A percentile compares a stretch with the other conserved stretches of the same genome.
Evolutionary conservation across 2,888 invertebrate genomes (phyloP).

Genomic region (Tinea trinotella): DNA sequence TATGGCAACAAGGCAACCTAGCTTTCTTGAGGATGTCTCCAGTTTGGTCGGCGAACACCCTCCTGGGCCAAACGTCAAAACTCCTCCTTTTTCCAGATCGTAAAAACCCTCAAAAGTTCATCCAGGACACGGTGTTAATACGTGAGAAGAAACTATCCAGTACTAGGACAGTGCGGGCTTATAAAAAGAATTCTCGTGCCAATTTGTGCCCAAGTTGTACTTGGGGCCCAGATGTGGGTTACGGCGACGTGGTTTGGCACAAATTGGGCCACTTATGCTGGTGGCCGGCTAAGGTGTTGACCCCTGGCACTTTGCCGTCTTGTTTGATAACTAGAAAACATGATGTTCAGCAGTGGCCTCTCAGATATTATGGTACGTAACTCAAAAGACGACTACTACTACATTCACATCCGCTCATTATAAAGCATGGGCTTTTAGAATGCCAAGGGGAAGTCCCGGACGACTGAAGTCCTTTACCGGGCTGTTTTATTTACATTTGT

Average conservation of each 20-base stretch:
- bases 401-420: no score
- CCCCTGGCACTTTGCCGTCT: conserved; percentile 47
- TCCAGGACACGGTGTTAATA: conserved; percentile 33
- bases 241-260: conserved; percentile 63
- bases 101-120: conserved; percentile 45
- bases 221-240: conserved; percentile 59
- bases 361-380: conserved; percentile 12
- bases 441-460: no score
- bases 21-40: no score
- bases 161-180: conserved; percentile 43
- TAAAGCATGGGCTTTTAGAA: no score
- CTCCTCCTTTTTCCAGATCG: conserved; percentile 50
- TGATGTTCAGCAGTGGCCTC: conserved; percentile 44
- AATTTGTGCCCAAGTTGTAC: conserved; percentile 57
- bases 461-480: no score
- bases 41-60: no score
- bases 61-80: no score
- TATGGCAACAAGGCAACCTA: no score
- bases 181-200: conserved; percentile 27
- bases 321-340: conserved; percentile 44
- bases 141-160: conserved; percentile 55
- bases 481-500: no score
- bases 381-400: neutral
- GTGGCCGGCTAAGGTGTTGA: conserved; percentile 59
- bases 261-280: conserved; percentile 52